Conservation (phyloP, 2,797 vertebrate species). For the Acrossocheilus wenchowensis region DNA sequence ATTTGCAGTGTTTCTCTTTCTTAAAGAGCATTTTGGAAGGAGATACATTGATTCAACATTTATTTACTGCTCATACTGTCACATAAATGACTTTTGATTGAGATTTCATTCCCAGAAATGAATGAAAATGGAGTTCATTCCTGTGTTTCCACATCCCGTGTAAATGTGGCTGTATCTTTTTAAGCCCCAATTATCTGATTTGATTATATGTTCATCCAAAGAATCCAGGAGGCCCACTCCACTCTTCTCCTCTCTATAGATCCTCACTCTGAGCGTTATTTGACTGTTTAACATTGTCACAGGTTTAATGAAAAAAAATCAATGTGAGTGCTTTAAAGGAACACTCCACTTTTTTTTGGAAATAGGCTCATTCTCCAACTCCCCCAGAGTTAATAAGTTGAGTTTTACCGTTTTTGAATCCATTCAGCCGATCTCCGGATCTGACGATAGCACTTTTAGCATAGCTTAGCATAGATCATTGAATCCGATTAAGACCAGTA, state of each 20-base stretch:
- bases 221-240: slow-evolving; percentile 11
- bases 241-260: slow-evolving; percentile 10
- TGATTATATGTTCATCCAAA: slow-evolving; percentile 41
- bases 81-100: neutral
- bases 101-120: slow-evolving; percentile 39
- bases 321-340: slow-evolving; percentile 6
- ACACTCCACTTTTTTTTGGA: too few relatives aligned
- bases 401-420: too few relatives aligned
- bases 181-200: neutral
- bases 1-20: neutral
- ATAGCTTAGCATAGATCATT: too few relatives aligned
- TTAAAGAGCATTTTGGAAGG: neutral
- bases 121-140: slow-evolving; percentile 46
- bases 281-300: slow-evolving; percentile 36
- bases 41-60: neutral
- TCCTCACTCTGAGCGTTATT: neutral
- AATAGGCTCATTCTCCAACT: too few relatives aligned
- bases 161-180: slow-evolving; percentile 29
- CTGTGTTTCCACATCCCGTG: neutral
- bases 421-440: too few relatives aligned
- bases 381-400: too few relatives aligned
- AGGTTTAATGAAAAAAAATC: slow-evolving; percentile 31
- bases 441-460: too few relatives aligned
- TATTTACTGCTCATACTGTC: neutral
- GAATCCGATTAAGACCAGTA: too few relatives aligned